These are phyloP conservation scores for Drosophila yooni DNA, from an alignment of 2,888 invertebrate species.

Conservation along the genomic window DNA sequence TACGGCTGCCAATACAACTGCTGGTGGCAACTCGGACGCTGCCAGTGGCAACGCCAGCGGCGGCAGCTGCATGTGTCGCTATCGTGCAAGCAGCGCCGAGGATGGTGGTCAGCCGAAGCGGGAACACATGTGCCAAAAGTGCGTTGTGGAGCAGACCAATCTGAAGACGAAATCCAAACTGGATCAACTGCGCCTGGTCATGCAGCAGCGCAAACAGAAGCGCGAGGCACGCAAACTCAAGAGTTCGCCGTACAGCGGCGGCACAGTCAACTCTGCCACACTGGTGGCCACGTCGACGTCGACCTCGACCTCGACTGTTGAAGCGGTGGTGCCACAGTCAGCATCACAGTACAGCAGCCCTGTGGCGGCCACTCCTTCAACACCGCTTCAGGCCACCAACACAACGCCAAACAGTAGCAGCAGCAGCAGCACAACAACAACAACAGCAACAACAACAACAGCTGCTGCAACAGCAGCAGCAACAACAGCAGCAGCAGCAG, in stretches of 20 bases:
- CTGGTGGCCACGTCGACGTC: too few relatives aligned
- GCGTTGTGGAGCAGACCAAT: slow-evolving; percentile 88
- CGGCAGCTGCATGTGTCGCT: slow-evolving; percentile 77
- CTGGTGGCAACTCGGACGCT: slow-evolving; percentile 48
- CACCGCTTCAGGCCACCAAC: slow-evolving; percentile 37
- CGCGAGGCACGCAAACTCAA: slow-evolving; percentile 91
- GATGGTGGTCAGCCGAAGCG: slow-evolving; percentile 59
- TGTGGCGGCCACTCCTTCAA: slow-evolving; percentile 39
- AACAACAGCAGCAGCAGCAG: slow-evolving; percentile 38
- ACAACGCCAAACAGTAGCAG: slow-evolving; percentile 20
- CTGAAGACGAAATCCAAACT: slow-evolving; percentile 93
- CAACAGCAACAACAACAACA: slow-evolving; percentile 40
- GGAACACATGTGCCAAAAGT: slow-evolving; percentile 85
- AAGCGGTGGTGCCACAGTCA: slow-evolving; percentile 4
- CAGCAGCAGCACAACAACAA: slow-evolving; percentile 46
- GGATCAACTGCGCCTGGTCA: slow-evolving; percentile 93
- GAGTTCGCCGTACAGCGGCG: slow-evolving; percentile 87
- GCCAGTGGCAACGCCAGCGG: not conserved
- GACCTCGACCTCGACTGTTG: not conserved
- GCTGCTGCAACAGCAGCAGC: slow-evolving; percentile 37
- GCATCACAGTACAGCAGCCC: slow-evolving; percentile 48
- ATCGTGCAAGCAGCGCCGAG: slow-evolving; percentile 57
- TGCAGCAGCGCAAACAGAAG: slow-evolving; percentile 95
- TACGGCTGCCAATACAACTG: slow-evolving; percentile 32
- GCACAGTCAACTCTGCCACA: not conserved